Base-by-base conservation (phyloP, 1,140 invertebrate genomes). In the Trachelipus rathkii region DNA sequence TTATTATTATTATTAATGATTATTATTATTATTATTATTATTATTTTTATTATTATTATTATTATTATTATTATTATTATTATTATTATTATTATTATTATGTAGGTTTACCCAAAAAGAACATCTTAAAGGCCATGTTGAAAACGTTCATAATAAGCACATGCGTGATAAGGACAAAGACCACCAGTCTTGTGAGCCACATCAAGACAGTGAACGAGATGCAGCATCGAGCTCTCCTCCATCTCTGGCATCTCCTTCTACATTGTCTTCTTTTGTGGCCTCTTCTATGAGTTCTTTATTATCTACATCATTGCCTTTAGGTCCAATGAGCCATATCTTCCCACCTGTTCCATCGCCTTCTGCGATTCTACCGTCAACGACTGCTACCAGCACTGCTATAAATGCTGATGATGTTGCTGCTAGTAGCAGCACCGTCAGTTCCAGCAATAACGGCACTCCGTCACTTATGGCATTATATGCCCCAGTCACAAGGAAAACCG, bases 81-180 rank as follows among this genome's bases (percentile, higher is more conserved):
- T 33, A 33, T 33, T 33, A 33, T 33, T 33, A 33, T 33, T 33
- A 33, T 33, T 33, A 33, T 33, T 73, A 15, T 4, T 33, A 21
- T 53, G 8, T 75, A 81, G 79, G 60, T 81, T 81, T 43, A 81
- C 79, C n/a, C 79, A 81, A 50, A 81, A 81, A 67, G 79, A 81
- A 23, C 79, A 81, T 33, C 72, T 81, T 2, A 81, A 81, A 69
- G 79, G 79, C 15, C 79, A 81, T 53, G 72, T 81, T 45, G 79
- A 81, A 53, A 81, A 81, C 44, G 79, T 81, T 19, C 79, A 81
- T 43, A 73, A 76, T 43, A 81, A 81, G 24, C 77, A 78, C 24
- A 77, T 44, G 73, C 73, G 73, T 11, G 53, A 67, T 19, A 75
- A 68, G 11, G 60, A 43, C 24, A 75, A 75, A 66, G 69, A 68